Conservation (phyloP, 2,888 invertebrate species). For the Coenonympha glycerion region DNA sequence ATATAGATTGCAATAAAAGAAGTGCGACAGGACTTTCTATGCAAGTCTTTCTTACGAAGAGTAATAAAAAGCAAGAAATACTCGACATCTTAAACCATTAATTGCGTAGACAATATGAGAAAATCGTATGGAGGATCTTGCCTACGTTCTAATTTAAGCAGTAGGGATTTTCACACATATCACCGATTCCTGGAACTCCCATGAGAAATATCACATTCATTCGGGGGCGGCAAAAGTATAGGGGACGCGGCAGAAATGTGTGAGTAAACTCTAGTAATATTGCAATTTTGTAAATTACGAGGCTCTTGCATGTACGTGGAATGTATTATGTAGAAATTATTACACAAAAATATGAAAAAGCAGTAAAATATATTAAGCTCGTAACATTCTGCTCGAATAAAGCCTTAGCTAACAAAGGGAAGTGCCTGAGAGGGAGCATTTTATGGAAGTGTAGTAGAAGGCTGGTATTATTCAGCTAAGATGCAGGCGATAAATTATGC, state of each 20-base stretch:
- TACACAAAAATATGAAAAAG: not conserved
- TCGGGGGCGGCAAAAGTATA: slow-evolving; percentile 45
- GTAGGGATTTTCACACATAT: slow-evolving; percentile 54
- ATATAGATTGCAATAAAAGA: not conserved
- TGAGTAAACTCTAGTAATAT: slow-evolving; percentile 10
- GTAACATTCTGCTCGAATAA: not conserved
- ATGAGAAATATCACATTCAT: slow-evolving; percentile 59
- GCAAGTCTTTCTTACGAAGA: not conserved
- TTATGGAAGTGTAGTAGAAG: slow-evolving; percentile 14
- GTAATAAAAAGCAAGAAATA: too few species aligned
- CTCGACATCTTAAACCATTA: too few species aligned
- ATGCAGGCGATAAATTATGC: slow-evolving; percentile 19
- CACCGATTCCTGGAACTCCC: slow-evolving; percentile 55
- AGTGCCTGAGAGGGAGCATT: slow-evolving; percentile 4
- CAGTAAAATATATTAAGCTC: not conserved
- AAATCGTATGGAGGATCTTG: not conserved
- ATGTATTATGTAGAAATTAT: slow-evolving; percentile 15
- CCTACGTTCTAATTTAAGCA: slow-evolving; percentile 10
- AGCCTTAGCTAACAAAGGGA: slow-evolving; percentile 1
- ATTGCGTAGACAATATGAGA: not conserved
- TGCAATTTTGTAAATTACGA: not conserved
- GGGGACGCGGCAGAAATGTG: slow-evolving; percentile 47
- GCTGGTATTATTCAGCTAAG: slow-evolving; percentile 15
- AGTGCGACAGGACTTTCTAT: not conserved
- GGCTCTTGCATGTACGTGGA: not conserved